A percentile compares a stretch with the other conserved stretches of the same genome.
Evolutionary conservation across 2,888 invertebrate genomes (phyloP).

Genomic region (Eupsilia transversa): DNA sequence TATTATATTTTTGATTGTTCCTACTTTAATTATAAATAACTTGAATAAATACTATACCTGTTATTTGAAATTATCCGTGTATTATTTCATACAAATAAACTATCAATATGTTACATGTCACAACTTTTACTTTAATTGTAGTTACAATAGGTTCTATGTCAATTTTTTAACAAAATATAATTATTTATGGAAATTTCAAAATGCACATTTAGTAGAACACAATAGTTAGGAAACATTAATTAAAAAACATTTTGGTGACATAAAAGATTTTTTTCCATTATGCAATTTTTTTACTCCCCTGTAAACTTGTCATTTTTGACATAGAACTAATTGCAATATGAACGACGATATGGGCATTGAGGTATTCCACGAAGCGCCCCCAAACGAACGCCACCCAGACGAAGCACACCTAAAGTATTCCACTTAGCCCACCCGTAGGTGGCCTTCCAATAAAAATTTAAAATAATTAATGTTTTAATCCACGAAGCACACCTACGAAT

Average conservation of each 20-base stretch:
- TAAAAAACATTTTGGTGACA: slow-evolving; percentile 1
- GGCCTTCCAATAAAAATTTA: no score
- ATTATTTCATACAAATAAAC: not conserved
- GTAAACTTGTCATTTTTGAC: slow-evolving; percentile 2
- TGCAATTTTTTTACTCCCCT: not conserved
- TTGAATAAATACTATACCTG: not conserved
- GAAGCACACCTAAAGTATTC: no score
- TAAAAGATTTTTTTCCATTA: no score
- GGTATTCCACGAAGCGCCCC: no score
- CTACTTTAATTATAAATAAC: not conserved
- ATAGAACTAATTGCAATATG: slow-evolving; percentile 2
- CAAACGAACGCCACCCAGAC: no score
- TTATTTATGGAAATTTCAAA: not conserved
- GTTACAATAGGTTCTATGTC: slow-evolving; percentile 6
- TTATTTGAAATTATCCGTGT: not conserved
- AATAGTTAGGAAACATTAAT: not conserved
- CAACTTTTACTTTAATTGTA: not conserved
- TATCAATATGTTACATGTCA: no score
- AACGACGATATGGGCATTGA: no score
- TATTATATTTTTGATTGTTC: not conserved
- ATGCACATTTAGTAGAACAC: not conserved
- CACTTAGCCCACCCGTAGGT: no score
- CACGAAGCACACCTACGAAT: no score
- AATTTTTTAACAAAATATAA: not conserved
- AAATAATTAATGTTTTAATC: no score